These are phyloP conservation scores for Odontesthes bonariensis DNA, from an alignment of 2,113 vertebrate genomes.

Conservation along the genomic window DNA sequence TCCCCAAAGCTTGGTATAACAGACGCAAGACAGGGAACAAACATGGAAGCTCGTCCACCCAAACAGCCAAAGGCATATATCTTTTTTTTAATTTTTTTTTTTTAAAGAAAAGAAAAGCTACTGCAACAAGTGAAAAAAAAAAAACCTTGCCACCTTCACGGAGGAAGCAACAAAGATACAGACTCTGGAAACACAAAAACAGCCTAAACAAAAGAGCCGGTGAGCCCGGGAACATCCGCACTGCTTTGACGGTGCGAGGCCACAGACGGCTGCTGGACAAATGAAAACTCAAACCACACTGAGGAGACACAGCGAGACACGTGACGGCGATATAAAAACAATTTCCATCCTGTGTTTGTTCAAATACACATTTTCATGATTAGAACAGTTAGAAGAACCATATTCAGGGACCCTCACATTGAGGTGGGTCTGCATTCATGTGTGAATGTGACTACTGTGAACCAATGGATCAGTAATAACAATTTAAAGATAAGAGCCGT, in stretches of 20 bases:
- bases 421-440: not conserved
- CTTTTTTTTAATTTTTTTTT: not conserved
- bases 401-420: not conserved
- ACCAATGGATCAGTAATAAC: not conserved
- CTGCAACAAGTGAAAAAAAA: constrained; percentile 43
- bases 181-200: constrained; percentile 38
- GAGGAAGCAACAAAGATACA: constrained; percentile 53
- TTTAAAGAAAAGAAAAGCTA: not conserved
- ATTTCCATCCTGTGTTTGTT: constrained; percentile 11
- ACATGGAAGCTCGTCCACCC: constrained; percentile 43
- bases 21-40: constrained; percentile 47
- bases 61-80: constrained; percentile 56
- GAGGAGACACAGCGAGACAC: constrained; percentile 61
- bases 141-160: constrained; percentile 17
- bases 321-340: constrained; percentile 38
- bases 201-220: constrained; percentile 46
- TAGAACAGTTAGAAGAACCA: not conserved
- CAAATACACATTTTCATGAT: not conserved
- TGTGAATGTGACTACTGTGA: not conserved
- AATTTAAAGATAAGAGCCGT: not conserved
- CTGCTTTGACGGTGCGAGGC: constrained; percentile 42
- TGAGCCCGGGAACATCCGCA: no score
- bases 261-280: constrained; percentile 49
- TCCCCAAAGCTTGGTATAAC: constrained; percentile 48
- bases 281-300: constrained; percentile 51